phyloP scores from a whole-genome alignment of 1,140 invertebrate species.

The Drosophila lowei region DNA sequence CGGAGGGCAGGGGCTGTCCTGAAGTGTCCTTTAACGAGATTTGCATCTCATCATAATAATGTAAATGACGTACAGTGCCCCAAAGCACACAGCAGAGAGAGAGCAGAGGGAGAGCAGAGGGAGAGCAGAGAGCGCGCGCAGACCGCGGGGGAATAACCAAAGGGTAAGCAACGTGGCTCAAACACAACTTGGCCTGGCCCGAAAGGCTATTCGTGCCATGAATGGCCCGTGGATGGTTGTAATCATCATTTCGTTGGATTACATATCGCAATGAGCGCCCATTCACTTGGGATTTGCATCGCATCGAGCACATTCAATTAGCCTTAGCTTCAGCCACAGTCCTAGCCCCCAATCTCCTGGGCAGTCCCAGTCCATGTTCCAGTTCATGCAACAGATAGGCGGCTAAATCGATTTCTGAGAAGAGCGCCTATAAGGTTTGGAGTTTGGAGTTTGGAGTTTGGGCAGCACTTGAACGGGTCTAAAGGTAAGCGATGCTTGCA shows the following conservation, averaged over 20 bases:
- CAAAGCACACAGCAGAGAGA: constrained; percentile 22
- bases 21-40: constrained; percentile 80
- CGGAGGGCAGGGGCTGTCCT: constrained; percentile 35
- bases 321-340: constrained; percentile 16
- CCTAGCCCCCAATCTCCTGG: too few relatives aligned
- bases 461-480: too few relatives aligned
- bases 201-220: constrained; percentile 38
- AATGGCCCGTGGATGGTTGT: constrained; percentile 15
- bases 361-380: too few relatives aligned
- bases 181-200: constrained; percentile 39
- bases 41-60: constrained; percentile 81
- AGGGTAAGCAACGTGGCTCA: constrained; percentile 34
- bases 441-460: too few relatives aligned
- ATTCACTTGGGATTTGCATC: constrained; percentile 33
- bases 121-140: not conserved
- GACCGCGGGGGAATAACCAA: constrained; percentile 9
- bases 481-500: too few relatives aligned
- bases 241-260: constrained; percentile 12
- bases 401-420: too few relatives aligned
- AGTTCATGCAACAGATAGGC: too few relatives aligned
- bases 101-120: not conserved
- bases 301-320: constrained; percentile 42
- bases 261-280: constrained; percentile 38
- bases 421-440: too few relatives aligned
- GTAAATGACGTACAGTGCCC: constrained; percentile 70